Evolutionary conservation across 2,797 vertebrate species (phyloP), one percentile per base, ranked within the genome.

Genomic region (Eulemur mongoz): DNA sequence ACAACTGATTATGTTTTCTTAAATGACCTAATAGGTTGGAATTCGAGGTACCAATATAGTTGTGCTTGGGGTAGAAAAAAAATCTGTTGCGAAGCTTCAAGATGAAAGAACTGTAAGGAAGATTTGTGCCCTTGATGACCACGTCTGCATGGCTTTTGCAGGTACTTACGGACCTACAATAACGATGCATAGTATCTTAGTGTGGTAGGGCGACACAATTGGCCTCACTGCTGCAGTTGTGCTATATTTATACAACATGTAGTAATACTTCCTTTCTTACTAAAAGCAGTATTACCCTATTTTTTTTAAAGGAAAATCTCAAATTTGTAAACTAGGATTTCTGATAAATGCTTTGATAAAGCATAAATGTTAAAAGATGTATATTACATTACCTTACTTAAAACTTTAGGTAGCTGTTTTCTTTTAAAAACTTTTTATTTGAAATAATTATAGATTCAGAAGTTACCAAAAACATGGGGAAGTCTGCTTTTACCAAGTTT

Each of bases 131-230:
- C 98, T 99, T 38, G 99, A 99, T 94, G 99, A 99, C 95, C 99
- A 99, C 3, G 99, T 99, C 96, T 99, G 99, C 98, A 99, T 99
- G 99, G 98, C 99, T 48, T 99, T 99, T 98, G 99, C 98, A 99
- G 99, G 98, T 99, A 98, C 40, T 84, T 70, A 23, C 1, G 4
- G 30, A 54, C 23, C 22, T 73, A 52, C 17, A 30, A 4, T 89
- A 38, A 38, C 35, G 5, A 57, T 27, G 6, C n/a, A 32, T 30
- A 50, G 57, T 35, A 23, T 27, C 15, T 40, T 80, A 85, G 3
- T 88, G 12, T 20, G 1, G 13, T 67, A 54, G 11, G 30, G 5
- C 43, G 69, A 73, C 25, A 84, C 30, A 13, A 2, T 30, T 79
- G 79, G 18, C 1, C 8, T n/a, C 5, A 5, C 32, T n/a, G 0